These are phyloP conservation scores for Taeniopygia guttata DNA, from an alignment of 2,797 vertebrate genomes.

Conservation along the genomic window DNA sequence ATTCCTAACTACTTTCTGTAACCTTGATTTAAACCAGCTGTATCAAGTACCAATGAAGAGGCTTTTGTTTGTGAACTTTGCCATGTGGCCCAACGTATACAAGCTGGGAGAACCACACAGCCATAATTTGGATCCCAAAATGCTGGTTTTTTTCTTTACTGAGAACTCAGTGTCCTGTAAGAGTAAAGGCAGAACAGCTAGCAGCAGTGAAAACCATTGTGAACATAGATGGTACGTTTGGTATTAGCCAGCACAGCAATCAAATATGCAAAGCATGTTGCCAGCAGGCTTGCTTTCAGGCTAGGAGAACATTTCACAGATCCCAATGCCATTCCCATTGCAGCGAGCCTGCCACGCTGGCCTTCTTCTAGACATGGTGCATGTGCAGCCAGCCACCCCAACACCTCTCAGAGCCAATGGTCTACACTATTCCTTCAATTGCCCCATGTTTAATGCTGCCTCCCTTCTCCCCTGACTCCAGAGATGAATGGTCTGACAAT, in stretches of 20 bases:
- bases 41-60: not conserved
- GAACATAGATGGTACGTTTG: not conserved
- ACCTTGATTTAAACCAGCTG: not conserved
- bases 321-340: not conserved
- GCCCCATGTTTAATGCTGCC: fast-evolving
- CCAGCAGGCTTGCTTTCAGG: not conserved
- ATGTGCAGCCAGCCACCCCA: not conserved
- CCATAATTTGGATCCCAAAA: not conserved
- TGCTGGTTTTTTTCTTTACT: not conserved
- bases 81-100: not conserved
- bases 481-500: not conserved
- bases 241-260: constrained; percentile 42
- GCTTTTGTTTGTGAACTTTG: not conserved
- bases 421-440: not conserved
- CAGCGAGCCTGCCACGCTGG: not conserved
- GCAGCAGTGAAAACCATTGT: not conserved
- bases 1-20: not conserved
- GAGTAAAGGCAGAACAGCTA: not conserved
- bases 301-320: not conserved
- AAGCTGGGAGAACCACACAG: not conserved
- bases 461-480: not conserved
- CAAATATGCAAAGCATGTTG: constrained; percentile 34
- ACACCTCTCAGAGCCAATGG: not conserved
- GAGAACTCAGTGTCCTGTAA: not conserved
- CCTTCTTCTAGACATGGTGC: not conserved